Conservation (phyloP, 64 coral and sea anemone genomes). For the Actinia equina region DNA sequence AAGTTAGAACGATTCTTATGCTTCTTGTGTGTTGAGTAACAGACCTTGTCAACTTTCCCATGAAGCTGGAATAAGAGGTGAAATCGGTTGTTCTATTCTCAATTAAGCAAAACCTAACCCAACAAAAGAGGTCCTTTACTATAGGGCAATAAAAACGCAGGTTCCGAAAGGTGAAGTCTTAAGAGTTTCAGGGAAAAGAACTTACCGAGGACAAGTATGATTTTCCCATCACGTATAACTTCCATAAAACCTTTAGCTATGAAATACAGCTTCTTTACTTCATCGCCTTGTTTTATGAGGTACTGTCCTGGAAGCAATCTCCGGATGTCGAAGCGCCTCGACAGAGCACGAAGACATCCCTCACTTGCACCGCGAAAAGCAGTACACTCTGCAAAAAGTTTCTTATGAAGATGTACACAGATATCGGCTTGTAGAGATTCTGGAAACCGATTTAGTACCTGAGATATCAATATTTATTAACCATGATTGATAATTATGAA, state of each 20-base stretch:
- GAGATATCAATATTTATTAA: neutral
- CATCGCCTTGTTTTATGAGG: slow-evolving; percentile 87
- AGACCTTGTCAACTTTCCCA: too few species aligned
- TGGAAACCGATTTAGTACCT: slow-evolving; percentile 76
- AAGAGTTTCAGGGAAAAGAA: neutral
- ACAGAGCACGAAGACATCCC: slow-evolving; percentile 71
- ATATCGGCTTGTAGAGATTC: slow-evolving; percentile 78
- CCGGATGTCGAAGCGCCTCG: slow-evolving; percentile 49
- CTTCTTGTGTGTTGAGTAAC: too few species aligned
- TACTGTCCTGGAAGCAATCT: slow-evolving; percentile 77
- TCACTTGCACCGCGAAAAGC: slow-evolving; percentile 67
- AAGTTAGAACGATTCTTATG: neutral
- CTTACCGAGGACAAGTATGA: slow-evolving; percentile 67
- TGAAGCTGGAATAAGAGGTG: too few species aligned
- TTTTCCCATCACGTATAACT: slow-evolving; percentile 54
- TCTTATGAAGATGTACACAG: slow-evolving; percentile 71
- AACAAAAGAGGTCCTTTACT: too few species aligned
- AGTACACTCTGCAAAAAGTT: slow-evolving; percentile 55
- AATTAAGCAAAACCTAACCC: too few species aligned
- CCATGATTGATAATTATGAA: too few species aligned
- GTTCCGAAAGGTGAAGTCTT: too few species aligned
- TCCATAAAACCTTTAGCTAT: slow-evolving; percentile 79
- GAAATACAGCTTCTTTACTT: slow-evolving; percentile 69
- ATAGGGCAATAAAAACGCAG: too few species aligned
- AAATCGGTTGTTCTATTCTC: too few species aligned